Conservation (phyloP, 2,113 vertebrate species). For the Ranitomeya imitator region DNA sequence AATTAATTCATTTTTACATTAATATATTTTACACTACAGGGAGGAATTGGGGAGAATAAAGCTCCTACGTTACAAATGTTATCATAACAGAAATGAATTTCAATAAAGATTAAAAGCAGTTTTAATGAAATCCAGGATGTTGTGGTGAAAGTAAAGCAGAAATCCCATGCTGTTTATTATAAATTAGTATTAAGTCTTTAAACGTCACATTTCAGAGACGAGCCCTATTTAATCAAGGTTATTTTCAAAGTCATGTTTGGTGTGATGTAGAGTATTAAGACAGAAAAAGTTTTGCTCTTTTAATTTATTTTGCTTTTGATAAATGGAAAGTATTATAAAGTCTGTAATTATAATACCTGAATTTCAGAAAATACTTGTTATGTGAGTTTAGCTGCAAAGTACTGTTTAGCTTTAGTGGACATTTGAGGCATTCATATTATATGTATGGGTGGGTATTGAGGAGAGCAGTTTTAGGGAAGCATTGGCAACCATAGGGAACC, state of each 20-base stretch:
- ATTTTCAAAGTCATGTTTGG: conserved; percentile 33
- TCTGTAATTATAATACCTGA: not conserved
- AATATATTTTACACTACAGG: conserved; percentile 34
- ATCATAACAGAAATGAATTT: conserved; percentile 44
- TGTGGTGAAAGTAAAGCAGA: conserved; percentile 13
- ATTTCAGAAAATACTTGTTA: not conserved
- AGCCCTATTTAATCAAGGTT: conserved; percentile 38
- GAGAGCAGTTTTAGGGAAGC: too few relatives aligned
- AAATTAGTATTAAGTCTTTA: conserved; percentile 21
- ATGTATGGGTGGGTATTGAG: too few relatives aligned
- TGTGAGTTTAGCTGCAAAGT: not conserved
- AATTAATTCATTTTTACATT: conserved; percentile 8
- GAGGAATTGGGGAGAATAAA: conserved; percentile 25
- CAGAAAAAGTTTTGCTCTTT: not conserved
- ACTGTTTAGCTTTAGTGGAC: not conserved
- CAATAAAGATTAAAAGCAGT: conserved; percentile 47
- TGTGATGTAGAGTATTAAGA: not conserved
- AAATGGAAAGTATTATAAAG: not conserved
- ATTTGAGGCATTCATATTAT: too few relatives aligned
- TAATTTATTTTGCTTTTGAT: not conserved
- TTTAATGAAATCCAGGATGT: conserved; percentile 14
- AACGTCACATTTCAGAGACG: not conserved
- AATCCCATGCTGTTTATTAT: conserved; percentile 43
- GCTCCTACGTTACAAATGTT: conserved; percentile 22
- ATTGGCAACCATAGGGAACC: too few relatives aligned